Evolutionary conservation across 2,888 invertebrate species (phyloP).

Genomic region (Latheticus oryzae): DNA sequence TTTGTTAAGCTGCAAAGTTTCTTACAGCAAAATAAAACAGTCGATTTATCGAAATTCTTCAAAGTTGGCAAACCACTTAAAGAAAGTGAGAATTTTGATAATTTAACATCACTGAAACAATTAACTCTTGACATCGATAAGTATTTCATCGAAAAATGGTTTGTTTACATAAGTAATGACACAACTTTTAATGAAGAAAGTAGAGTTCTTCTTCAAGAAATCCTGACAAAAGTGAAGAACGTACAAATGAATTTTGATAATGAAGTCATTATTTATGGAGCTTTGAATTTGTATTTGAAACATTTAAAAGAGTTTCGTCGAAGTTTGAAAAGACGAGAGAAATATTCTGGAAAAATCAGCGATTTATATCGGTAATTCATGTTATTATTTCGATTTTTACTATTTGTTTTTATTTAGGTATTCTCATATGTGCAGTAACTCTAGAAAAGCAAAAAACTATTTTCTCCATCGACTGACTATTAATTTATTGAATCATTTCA

Average conservation of each 20-base stretch:
- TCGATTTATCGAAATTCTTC: constrained; percentile 59
- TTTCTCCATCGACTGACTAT: constrained; percentile 71
- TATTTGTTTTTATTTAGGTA: constrained; percentile 52
- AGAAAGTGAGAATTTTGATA: constrained; percentile 45
- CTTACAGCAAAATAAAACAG: constrained; percentile 68
- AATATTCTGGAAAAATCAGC: constrained; percentile 65
- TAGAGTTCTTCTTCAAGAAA: constrained; percentile 62
- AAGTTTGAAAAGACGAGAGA: constrained; percentile 70
- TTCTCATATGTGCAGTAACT: constrained; percentile 62
- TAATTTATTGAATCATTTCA: constrained; percentile 70
- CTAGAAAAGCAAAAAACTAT: constrained; percentile 68
- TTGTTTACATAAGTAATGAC: constrained; percentile 66
- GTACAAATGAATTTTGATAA: constrained; percentile 63
- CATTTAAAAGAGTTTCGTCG: constrained; percentile 75
- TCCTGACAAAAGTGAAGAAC: constrained; percentile 62
- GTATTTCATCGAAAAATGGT: constrained; percentile 68
- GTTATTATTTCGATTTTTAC: not conserved
- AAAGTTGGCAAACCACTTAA: constrained; percentile 8
- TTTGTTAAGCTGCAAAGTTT: constrained; percentile 70
- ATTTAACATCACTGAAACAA: constrained; percentile 50
- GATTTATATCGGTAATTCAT: constrained; percentile 66
- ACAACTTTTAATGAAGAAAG: constrained; percentile 65
- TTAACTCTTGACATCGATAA: constrained; percentile 65
- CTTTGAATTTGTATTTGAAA: constrained; percentile 69
- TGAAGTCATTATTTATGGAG: constrained; percentile 63